Conservation (phyloP, 1,140 invertebrate species). For the Rhopalosiphum padi region DNA sequence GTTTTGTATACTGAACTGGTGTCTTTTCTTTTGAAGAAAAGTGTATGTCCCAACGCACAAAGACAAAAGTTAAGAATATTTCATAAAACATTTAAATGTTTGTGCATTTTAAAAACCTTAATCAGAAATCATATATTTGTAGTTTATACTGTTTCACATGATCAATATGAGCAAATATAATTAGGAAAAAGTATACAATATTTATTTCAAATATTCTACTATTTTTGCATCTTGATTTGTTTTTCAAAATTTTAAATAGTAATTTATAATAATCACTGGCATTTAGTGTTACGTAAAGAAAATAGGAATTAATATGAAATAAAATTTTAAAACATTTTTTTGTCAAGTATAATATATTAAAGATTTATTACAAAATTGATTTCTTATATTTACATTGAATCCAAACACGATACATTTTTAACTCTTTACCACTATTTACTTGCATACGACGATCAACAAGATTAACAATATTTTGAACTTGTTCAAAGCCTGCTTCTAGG, state of each 20-base stretch:
- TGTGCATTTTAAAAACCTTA: no score
- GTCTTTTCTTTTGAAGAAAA: no score
- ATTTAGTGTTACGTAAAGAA: neutral
- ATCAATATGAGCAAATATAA: neutral
- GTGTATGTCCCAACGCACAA: no score
- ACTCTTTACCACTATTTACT: conserved; percentile 91
- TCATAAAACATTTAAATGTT: no score
- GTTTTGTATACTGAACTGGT: no score
- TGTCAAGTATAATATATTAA: neutral
- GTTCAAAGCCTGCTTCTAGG: conserved; percentile 73
- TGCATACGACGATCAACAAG: conserved; percentile 86
- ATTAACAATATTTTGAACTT: conserved; percentile 77
- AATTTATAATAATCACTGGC: neutral
- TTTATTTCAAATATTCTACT: neutral
- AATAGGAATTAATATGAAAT: neutral
- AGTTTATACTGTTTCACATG: neutral
- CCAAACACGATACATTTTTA: conserved; percentile 99
- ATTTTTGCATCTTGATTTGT: no score
- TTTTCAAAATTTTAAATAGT: neutral
- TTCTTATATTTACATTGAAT: conserved; percentile 93
- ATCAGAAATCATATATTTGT: no score
- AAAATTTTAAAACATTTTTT: neutral
- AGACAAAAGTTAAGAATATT: no score
- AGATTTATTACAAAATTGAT: conserved; percentile 62
- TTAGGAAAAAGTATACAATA: neutral